These are phyloP conservation scores for Melieria omissa DNA, from an alignment of 2,888 invertebrate species.

Conservation along the genomic window DNA sequence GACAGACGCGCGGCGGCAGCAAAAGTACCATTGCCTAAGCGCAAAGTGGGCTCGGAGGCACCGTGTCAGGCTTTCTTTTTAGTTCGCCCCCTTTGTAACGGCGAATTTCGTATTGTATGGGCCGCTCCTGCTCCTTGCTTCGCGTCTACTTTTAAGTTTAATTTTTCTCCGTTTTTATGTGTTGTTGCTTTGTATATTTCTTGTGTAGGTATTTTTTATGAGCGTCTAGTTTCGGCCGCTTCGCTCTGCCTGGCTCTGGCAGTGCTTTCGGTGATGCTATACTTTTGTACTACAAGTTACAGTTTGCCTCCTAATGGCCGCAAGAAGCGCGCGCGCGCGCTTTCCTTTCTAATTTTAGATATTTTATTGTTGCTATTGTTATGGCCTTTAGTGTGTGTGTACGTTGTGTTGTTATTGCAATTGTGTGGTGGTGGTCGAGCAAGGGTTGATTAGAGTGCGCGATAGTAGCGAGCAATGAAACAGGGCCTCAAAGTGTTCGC, in stretches of 20 bases:
- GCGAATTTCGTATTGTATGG: not conserved
- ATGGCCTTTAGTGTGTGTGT: conserved; percentile 22
- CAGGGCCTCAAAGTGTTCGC: not conserved
- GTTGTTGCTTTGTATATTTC: not conserved
- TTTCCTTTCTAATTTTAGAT: conserved; percentile 29
- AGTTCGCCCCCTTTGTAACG: not conserved
- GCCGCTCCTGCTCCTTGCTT: not conserved
- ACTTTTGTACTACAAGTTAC: not conserved
- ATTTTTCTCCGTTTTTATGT: not conserved
- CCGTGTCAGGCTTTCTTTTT: too few species aligned
- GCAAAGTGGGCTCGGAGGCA: not conserved
- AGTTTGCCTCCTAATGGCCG: not conserved
- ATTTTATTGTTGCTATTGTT: conserved; percentile 31
- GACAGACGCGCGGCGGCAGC: not conserved
- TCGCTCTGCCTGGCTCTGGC: not conserved
- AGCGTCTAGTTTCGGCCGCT: not conserved
- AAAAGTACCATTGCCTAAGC: not conserved
- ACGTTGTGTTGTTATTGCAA: conserved; percentile 9
- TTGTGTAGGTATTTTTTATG: too few species aligned
- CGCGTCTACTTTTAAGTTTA: not conserved
- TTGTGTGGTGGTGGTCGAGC: conserved; percentile 12
- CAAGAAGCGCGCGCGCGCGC: conserved; percentile 10
- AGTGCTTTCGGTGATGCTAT: not conserved
- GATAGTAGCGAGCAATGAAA: not conserved
- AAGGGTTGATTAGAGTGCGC: conserved; percentile 30